Percentiles rank a stretch among this genome's conserved stretches.
phyloP scores from a whole-genome alignment of 1,140 invertebrate genomes.

The Aporrectodea caliginosa region DNA sequence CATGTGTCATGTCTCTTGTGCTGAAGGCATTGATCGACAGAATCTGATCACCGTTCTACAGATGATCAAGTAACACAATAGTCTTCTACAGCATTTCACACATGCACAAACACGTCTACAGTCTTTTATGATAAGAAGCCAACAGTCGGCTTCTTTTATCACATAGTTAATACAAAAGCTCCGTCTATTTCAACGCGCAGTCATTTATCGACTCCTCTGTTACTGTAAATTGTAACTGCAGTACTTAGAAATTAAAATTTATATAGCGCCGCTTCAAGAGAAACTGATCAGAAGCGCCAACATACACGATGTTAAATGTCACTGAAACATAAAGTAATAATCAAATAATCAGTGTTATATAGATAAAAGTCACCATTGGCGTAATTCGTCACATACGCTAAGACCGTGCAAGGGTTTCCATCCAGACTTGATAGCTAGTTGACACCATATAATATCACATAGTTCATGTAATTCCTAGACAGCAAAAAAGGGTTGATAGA shows the following conservation, averaged over 20 bases:
- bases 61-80: not conserved
- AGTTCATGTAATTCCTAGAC: not conserved
- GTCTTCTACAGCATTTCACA: constrained; percentile 14
- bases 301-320: too few species aligned
- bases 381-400: too few species aligned
- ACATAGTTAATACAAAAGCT: not conserved
- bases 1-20: constrained; percentile 76
- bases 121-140: not conserved
- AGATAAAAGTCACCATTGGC: constrained; percentile 18
- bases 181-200: constrained; percentile 1
- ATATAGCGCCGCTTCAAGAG: too few species aligned
- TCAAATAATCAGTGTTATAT: not conserved
- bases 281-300: too few species aligned
- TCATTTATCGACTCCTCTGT: not conserved
- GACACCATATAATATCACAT: not conserved
- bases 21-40: constrained; percentile 75
- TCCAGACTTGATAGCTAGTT: too few species aligned
- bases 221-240: too few species aligned
- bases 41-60: constrained; percentile 74
- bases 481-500: not conserved
- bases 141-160: not conserved
- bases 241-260: too few species aligned
- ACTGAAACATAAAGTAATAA: too few species aligned
- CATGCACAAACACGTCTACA: not conserved
- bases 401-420: too few species aligned